Conservation (phyloP, 2,888 invertebrate genomes). For the Hanleya hanleyi region DNA sequence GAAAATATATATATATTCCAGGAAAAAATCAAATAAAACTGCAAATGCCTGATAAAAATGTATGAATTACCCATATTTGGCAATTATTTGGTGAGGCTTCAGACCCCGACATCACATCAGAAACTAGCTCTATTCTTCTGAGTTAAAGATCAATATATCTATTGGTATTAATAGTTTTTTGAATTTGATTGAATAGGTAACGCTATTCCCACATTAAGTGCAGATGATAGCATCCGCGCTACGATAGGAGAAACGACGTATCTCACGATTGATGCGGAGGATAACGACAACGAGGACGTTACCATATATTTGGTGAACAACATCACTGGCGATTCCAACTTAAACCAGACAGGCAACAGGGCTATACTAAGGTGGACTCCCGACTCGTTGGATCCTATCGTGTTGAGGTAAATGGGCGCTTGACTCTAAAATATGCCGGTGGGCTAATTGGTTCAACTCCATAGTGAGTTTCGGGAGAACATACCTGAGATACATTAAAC, state of each 20-base stretch:
- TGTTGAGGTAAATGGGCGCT: constrained; percentile 7
- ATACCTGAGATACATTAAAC: too few species aligned
- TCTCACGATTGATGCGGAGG: not conserved
- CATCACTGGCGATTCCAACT: not conserved
- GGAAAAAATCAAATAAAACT: not conserved
- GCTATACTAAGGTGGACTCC: constrained; percentile 8
- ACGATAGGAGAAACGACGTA: not conserved
- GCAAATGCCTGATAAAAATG: not conserved
- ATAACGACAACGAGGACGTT: constrained; percentile 1
- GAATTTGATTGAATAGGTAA: not conserved
- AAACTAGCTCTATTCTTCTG: too few species aligned
- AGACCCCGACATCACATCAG: too few species aligned
- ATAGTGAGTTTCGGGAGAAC: too few species aligned
- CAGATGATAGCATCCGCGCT: not conserved
- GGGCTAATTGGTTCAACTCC: too few species aligned
- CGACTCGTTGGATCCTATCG: constrained; percentile 1
- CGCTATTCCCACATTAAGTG: not conserved
- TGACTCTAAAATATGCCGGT: too few species aligned
- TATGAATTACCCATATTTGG: not conserved
- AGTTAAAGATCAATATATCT: too few species aligned
- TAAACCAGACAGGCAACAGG: not conserved
- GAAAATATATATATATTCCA: too few species aligned
- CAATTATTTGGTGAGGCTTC: not conserved
- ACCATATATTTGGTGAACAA: not conserved
- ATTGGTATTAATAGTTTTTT: too few species aligned